Evolutionary conservation across 2,113 vertebrate genomes (phyloP), one percentile per base, ranked within the genome.

Genomic region (Galeopterus variegatus): DNA sequence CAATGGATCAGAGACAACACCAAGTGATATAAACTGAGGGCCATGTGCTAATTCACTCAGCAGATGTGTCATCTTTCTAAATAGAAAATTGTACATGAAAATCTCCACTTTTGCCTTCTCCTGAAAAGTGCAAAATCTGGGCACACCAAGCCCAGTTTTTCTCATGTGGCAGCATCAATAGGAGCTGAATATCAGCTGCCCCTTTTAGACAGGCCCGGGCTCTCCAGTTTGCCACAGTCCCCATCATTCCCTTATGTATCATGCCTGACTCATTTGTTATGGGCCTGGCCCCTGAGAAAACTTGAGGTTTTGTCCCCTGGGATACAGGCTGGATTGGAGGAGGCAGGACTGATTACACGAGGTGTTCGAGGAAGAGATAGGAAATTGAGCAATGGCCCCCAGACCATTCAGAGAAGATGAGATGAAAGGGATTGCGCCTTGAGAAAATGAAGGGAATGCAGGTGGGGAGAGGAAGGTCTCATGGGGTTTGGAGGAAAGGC

Each of bases 121-220:
- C 62, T 58, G 24, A 41, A 72, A 89, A 58, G 65, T 21, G 31
- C 6, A 54, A 56, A 28, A 56, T 52, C 52, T 69, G 77, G 18
- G 28, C 70, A 73, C n/a, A 21, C 13, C 0, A 4, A 92, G 73
- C 11, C 28, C 75, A 64, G 21, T 4, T 79, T 15, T 80, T n/a
- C 48, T 58, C 52, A 2, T 5, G 15, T 8, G 33, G 31, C 33
- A 31, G 36, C 33, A 1, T 54, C 0, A 0, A 9, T 24, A 8
- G 8, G 72, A 45, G 15, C 2, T 19, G 24, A n/a, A 19, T 3
- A 9, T 56, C 23, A 26, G 3, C 36, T 85, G 60, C 86, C 18
- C 2, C 26, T n/a, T 77, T n/a, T n/a, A 26, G 14, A 54, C n/a
- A 69, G 26, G 18, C 21, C 0, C 0, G 1, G 33, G 6, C 31